Conservation (phyloP, 2,888 invertebrate genomes). For the Melieria crassipennis region DNA sequence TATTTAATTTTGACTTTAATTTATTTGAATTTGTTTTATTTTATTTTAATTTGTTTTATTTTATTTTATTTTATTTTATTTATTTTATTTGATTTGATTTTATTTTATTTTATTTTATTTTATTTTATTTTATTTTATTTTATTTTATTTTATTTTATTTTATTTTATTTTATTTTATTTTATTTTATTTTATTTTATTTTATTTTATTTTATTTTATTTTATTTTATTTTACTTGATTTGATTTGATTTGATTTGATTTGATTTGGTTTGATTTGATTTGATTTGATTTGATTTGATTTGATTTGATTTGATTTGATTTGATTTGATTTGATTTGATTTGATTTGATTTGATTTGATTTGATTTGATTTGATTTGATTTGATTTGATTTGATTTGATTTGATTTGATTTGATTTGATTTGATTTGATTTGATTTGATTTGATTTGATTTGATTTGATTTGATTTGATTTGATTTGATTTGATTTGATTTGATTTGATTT, state of each 20-base stretch:
- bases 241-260: not conserved
- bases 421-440: too few relatives aligned
- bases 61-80: not conserved
- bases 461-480: too few relatives aligned
- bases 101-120: not conserved
- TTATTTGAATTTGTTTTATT: not conserved
- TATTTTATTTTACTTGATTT: not conserved
- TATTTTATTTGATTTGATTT: not conserved
- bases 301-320: not conserved
- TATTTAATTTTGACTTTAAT: not conserved
- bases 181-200: not conserved
- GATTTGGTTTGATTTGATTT: not conserved
- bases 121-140: not conserved
- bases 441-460: too few relatives aligned
- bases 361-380: too few relatives aligned
- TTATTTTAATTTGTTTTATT: not conserved
- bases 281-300: not conserved
- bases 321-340: not conserved
- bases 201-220: not conserved
- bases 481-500: too few relatives aligned
- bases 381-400: too few relatives aligned
- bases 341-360: not conserved
- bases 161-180: not conserved
- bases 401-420: too few relatives aligned
- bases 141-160: not conserved